Conservation (phyloP, 2,888 invertebrate species). For the Ormyrus rosae region DNA sequence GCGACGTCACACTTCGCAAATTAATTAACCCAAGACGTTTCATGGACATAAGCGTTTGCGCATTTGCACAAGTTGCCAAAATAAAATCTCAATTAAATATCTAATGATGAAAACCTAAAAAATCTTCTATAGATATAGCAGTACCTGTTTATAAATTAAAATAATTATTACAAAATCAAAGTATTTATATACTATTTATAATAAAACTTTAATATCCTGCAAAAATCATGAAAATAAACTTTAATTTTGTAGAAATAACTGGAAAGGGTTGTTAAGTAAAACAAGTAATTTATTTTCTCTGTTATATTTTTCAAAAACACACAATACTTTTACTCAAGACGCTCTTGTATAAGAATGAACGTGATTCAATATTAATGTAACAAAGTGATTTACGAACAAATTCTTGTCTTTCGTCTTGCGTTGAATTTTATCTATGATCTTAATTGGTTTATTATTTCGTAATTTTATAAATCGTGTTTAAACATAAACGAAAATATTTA, state of each 20-base stretch:
- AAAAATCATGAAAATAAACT: too few relatives aligned
- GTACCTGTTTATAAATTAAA: neutral
- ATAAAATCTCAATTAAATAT: too few relatives aligned
- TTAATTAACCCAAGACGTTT: too few relatives aligned
- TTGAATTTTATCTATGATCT: neutral
- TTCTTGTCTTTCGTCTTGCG: slow-evolving; percentile 4
- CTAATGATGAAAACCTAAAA: neutral
- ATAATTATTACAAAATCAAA: neutral
- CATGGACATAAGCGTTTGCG: too few relatives aligned
- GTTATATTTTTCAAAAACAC: slow-evolving; percentile 57
- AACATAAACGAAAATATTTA: neutral
- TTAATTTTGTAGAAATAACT: too few relatives aligned
- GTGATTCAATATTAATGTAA: slow-evolving; percentile 39
- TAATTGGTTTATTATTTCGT: slow-evolving; percentile 18
- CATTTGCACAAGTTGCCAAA: too few relatives aligned
- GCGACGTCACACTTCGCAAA: too few relatives aligned
- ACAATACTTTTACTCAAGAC: slow-evolving; percentile 39
- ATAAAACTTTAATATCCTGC: too few relatives aligned
- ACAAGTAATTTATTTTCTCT: neutral
- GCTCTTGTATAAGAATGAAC: slow-evolving; percentile 25
- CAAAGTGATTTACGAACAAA: slow-evolving; percentile 32
- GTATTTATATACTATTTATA: too few relatives aligned
- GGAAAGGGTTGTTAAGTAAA: too few relatives aligned
- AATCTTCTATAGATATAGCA: neutral
- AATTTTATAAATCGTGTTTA: slow-evolving; percentile 13